Base-by-base conservation (phyloP, 1,140 invertebrate genomes). In the Zaprionus davidi region DNA sequence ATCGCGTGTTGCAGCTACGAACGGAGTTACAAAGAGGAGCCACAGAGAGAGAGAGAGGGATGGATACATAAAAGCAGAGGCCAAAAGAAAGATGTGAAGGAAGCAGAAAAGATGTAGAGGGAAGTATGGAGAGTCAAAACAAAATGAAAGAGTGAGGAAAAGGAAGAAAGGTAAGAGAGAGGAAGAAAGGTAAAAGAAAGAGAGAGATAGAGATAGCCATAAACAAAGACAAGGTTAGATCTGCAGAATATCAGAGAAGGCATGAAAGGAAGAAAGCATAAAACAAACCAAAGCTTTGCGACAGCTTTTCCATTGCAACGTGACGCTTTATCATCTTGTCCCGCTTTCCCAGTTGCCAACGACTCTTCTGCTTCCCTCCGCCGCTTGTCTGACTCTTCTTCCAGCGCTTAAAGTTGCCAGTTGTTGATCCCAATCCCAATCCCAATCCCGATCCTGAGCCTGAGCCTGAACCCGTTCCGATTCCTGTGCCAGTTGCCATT, bases 321-420 rank as follows among this genome's bases (percentile, higher is more conserved):
- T 76, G 75, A 26, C 71, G 70, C 36, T 84, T 73, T 15, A 13
- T 13, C 26, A 44, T 59, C 44, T 44, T 67, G 12, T 58, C 34
- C 5, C 36, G 70, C 4, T 38, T 6, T 28, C 1, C 26, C 1
- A 28, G 68, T 11, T 71, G 36, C 12, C 17, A 17, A n/a, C 41
- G 59, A 15, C 55, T 28, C 41, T 74, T 53, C 46, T 46, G 55
- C n/a, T 41, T 22, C 24, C 15, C 63, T 17, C 51, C n/a, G 34
- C 53, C n/a, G 34, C 53, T 22, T 17, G 34, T n/a, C 15, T 49
- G 60, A 6, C 62, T 59, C 69, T 88, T 91, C 56, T 82, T 88
- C 84, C 84, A 88, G 46, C 84, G 77, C 66, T 91, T 91, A 26
- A 81, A 84, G 44, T 20, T 72, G 26, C 60, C 65, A 17, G 57